Percentiles rank a stretch among this genome's conserved stretches.
Conservation (phyloP, 2,797 vertebrate genomes). For the Myotis pilosus region DNA sequence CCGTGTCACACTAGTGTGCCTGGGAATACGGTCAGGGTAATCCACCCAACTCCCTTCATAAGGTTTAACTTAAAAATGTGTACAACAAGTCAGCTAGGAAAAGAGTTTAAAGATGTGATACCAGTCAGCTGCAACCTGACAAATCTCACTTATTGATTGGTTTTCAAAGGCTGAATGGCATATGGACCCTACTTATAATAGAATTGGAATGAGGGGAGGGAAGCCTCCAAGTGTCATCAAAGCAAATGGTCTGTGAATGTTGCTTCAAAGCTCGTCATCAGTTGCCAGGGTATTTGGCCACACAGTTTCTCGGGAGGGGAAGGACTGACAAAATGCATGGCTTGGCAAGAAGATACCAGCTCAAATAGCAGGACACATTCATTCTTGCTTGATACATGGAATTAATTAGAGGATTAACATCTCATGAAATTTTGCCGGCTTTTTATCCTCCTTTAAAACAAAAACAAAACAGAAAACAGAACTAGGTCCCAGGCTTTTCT, state of each 20-base stretch:
- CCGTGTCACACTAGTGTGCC: slow-evolving; percentile 70
- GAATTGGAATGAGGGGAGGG: slow-evolving; percentile 73
- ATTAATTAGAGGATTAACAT: slow-evolving; percentile 88
- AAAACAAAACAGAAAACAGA: slow-evolving; percentile 50
- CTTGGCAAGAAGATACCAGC: slow-evolving; percentile 83
- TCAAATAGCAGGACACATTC: slow-evolving; percentile 84
- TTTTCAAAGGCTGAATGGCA: slow-evolving; percentile 79
- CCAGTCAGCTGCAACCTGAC: slow-evolving; percentile 79
- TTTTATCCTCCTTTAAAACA: slow-evolving; percentile 76
- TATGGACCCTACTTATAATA: slow-evolving; percentile 75
- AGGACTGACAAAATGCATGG: slow-evolving; percentile 88
- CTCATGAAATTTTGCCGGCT: slow-evolving; percentile 84
- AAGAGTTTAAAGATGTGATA: slow-evolving; percentile 79
- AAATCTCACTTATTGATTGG: slow-evolving; percentile 82
- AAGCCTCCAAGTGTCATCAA: slow-evolving; percentile 89
- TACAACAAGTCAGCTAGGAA: slow-evolving; percentile 78
- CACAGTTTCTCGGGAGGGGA: slow-evolving; percentile 91
- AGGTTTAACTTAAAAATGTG: slow-evolving; percentile 82
- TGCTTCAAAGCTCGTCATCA: slow-evolving; percentile 95
- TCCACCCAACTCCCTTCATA: slow-evolving; percentile 71
- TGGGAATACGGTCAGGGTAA: slow-evolving; percentile 65
- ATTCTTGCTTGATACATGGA: slow-evolving; percentile 85
- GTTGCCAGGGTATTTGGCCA: slow-evolving; percentile 94
- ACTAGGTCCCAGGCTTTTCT: slow-evolving; percentile 85
- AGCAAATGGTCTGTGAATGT: slow-evolving; percentile 96